phyloP scores from a whole-genome alignment of 2,888 invertebrate genomes.

The Bellardia bayeri region DNA sequence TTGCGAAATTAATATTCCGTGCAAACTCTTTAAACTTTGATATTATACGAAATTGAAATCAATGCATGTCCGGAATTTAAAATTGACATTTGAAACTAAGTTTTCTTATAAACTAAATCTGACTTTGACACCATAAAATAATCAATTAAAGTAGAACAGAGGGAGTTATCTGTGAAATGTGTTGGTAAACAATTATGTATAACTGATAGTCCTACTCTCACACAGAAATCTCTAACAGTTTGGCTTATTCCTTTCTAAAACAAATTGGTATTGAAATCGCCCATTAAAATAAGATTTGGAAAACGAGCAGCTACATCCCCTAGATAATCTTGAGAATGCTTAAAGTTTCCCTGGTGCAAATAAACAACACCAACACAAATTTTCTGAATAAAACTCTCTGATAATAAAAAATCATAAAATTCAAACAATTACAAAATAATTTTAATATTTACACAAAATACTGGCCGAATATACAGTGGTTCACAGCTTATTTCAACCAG shows the following conservation, averaged over 20 bases:
- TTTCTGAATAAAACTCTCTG: too few relatives aligned
- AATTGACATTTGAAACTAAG: background rate
- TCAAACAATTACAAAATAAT: too few relatives aligned
- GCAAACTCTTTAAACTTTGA: background rate
- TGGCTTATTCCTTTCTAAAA: background rate
- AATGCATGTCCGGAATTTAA: background rate
- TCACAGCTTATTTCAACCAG: too few relatives aligned
- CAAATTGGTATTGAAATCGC: background rate
- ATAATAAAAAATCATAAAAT: too few relatives aligned
- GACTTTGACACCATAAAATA: background rate
- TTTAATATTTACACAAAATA: too few relatives aligned
- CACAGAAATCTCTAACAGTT: background rate
- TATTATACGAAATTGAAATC: conserved; percentile 1
- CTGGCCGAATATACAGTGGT: too few relatives aligned
- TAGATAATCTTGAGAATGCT: background rate
- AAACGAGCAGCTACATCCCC: background rate
- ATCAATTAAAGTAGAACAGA: background rate
- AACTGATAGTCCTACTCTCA: background rate
- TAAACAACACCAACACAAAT: too few relatives aligned
- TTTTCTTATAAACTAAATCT: background rate
- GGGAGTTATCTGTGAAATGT: background rate
- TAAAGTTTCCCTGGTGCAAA: too few relatives aligned
- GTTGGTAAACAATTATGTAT: background rate
- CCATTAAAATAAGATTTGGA: background rate
- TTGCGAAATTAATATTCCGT: background rate